phyloP scores from a whole-genome alignment of 2,797 vertebrate genomes.

The Pipistrellus pygmaeus region DNA sequence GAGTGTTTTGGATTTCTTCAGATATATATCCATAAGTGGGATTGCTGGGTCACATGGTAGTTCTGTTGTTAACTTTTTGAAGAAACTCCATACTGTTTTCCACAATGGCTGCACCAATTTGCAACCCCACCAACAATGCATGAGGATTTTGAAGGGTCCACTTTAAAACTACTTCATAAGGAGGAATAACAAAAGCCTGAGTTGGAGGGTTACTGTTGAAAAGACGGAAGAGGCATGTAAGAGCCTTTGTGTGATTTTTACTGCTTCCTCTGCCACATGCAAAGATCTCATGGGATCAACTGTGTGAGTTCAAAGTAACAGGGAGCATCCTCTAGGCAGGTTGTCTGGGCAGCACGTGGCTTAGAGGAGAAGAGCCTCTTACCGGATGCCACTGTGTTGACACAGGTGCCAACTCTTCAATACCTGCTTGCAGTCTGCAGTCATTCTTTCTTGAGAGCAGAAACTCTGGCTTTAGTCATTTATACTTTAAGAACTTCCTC shows the following conservation, averaged over 20 bases:
- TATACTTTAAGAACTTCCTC: background rate
- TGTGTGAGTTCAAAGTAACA: background rate
- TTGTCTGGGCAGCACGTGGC: background rate
- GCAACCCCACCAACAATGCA: background rate
- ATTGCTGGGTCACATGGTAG: background rate
- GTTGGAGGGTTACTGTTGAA: too few species aligned
- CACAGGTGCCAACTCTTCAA: background rate
- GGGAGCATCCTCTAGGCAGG: background rate
- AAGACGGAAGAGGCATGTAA: background rate
- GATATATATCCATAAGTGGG: background rate
- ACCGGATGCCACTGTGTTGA: fast-evolving
- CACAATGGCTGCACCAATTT: background rate
- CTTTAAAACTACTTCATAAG: background rate
- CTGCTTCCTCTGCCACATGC: background rate
- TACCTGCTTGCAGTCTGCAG: background rate
- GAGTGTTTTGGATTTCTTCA: background rate
- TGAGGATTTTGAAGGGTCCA: background rate
- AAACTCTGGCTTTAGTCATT: background rate
- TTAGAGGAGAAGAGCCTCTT: background rate
- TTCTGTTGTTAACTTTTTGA: background rate
- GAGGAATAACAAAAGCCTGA: background rate
- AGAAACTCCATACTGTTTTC: background rate
- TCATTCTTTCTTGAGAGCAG: background rate
- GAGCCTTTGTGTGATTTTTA: background rate
- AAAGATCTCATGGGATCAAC: background rate